Evolutionary conservation across 2,888 invertebrate species (phyloP).

Genomic region (Phytoseiulus persimilis): DNA sequence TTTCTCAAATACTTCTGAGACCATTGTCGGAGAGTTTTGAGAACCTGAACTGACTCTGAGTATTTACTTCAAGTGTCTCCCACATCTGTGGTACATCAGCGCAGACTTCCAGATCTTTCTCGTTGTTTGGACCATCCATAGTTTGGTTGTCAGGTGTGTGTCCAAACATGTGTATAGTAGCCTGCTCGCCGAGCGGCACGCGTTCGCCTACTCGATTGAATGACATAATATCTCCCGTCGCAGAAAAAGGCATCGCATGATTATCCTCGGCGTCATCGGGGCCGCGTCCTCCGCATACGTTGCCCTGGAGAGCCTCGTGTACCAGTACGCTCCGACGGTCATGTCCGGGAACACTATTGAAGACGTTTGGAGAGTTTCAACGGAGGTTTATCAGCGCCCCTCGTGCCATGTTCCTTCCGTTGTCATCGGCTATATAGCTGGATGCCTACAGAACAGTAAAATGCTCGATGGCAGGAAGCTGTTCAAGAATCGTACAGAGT

Average conservation of each 20-base stretch:
- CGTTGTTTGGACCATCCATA: constrained; percentile 24
- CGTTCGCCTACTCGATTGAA: no score
- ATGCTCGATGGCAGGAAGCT: not conserved
- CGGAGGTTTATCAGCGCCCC: constrained; percentile 21
- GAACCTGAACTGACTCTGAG: not conserved
- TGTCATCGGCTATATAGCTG: constrained; percentile 6
- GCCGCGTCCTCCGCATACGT: not conserved
- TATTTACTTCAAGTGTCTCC: not conserved
- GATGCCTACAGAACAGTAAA: constrained; percentile 8
- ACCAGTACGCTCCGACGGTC: constrained; percentile 7
- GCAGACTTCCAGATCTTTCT: constrained; percentile 25
- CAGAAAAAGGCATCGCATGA: constrained; percentile 23
- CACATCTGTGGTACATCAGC: constrained; percentile 30
- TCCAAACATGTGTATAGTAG: not conserved
- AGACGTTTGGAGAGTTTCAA: not conserved
- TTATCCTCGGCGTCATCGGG: not conserved
- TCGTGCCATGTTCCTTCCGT: not conserved
- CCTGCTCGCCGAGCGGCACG: no score
- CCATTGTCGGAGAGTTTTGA: not conserved
- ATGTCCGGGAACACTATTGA: constrained; percentile 13
- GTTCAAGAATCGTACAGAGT: not conserved
- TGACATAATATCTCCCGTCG: not conserved
- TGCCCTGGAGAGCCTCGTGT: constrained; percentile 8
- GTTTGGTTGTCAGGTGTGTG: not conserved
- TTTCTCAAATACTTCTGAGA: not conserved